These are phyloP conservation scores for Lymantria dispar DNA, from an alignment of 2,888 invertebrate species.

Conservation along the genomic window DNA sequence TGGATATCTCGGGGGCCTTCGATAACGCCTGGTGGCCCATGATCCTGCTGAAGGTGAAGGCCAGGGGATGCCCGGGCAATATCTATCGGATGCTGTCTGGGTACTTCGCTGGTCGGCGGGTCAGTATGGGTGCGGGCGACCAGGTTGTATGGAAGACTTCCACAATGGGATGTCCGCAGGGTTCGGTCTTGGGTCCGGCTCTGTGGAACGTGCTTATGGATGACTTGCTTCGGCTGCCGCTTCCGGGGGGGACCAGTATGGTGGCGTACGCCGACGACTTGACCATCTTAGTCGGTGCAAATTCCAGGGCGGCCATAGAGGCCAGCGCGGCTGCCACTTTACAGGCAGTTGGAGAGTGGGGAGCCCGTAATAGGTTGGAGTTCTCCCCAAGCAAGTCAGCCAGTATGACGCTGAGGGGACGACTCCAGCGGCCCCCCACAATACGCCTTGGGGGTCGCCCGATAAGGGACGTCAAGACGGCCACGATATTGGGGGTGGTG, in stretches of 20 bases:
- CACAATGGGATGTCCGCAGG: conserved; percentile 36
- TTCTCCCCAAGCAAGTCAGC: background rate
- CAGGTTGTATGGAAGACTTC: conserved; percentile 11
- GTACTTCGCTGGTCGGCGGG: conserved; percentile 27
- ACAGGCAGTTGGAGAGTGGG: background rate
- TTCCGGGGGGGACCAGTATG: conserved; percentile 10
- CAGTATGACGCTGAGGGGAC: background rate
- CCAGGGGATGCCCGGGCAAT: conserved; percentile 30
- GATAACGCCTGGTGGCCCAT: conserved; percentile 47
- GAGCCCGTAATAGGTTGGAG: background rate
- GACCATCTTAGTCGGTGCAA: conserved; percentile 22
- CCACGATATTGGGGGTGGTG: conserved; percentile 19
- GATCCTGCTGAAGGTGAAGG: conserved; percentile 33
- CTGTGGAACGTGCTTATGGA: conserved; percentile 32
- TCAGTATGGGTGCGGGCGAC: conserved; percentile 19
- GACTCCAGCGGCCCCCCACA: background rate
- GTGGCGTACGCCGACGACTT: conserved; percentile 34
- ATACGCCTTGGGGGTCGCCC: conserved; percentile 2
- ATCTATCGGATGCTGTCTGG: conserved; percentile 27
- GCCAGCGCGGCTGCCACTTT: conserved; percentile 1
- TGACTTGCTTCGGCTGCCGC: conserved; percentile 26
- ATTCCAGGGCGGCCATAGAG: conserved; percentile 4
- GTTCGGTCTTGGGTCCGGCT: conserved; percentile 21
- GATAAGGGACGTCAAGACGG: background rate
- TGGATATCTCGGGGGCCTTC: conserved; percentile 40